Conservation (phyloP, 2,797 vertebrate species). For the Toxotes lorentzi region DNA sequence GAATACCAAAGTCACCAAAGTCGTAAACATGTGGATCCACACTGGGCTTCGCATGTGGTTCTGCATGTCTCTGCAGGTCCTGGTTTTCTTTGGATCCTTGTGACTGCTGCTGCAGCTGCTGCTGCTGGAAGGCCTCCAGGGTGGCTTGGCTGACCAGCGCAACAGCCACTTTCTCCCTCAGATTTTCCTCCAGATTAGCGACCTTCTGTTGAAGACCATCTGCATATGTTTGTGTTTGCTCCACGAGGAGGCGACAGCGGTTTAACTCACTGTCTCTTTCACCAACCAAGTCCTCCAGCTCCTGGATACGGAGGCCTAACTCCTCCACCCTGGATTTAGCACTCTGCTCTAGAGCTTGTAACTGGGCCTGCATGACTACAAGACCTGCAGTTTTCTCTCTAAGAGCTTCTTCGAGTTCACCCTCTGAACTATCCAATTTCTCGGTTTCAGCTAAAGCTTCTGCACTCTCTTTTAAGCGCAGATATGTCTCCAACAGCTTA, state of each 20-base stretch:
- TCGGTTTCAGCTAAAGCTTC: constrained; percentile 60
- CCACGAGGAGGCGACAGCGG: constrained; percentile 81
- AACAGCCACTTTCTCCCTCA: constrained; percentile 89
- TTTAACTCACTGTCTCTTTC: constrained; percentile 88
- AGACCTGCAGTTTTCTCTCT: constrained; percentile 79
- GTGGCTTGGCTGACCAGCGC: constrained; percentile 89
- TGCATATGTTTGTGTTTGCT: constrained; percentile 81
- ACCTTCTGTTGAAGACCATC: constrained; percentile 83
- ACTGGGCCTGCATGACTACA: constrained; percentile 81
- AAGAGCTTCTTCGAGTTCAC: constrained; percentile 76
- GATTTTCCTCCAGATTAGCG: constrained; percentile 84
- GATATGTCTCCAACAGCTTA: constrained; percentile 73
- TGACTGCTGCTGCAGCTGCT: constrained; percentile 57
- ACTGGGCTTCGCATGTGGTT: constrained; percentile 5
- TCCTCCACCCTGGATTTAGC: constrained; percentile 74
- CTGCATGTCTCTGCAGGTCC: constrained; percentile 26
- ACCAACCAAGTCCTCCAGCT: constrained; percentile 83
- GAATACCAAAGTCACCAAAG: constrained; percentile 66
- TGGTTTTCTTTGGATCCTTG: constrained; percentile 39
- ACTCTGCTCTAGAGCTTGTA: constrained; percentile 83
- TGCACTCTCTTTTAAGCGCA: constrained; percentile 69
- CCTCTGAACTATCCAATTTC: constrained; percentile 49
- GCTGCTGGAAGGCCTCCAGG: constrained; percentile 86
- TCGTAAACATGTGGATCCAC: constrained; percentile 18
- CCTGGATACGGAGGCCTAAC: constrained; percentile 79